Percentiles rank a stretch among this genome's conserved stretches.
Conservation (phyloP, 1,140 invertebrate genomes). For the Mylabris phalerata region DNA sequence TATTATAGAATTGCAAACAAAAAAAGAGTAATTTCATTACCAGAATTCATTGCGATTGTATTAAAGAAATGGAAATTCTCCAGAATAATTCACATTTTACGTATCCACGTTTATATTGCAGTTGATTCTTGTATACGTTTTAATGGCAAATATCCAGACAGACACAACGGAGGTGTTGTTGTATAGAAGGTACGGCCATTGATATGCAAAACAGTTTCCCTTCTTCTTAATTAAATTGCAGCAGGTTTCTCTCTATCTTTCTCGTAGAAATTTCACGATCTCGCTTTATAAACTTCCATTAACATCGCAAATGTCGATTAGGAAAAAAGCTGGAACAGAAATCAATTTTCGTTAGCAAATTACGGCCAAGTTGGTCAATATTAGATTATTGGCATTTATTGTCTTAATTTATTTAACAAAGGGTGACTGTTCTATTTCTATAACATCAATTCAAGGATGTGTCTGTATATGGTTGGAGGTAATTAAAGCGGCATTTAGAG, state of each 20-base stretch:
- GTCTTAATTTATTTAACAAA: conserved; percentile 12
- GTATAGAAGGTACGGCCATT: conserved; percentile 7
- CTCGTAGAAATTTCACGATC: not conserved
- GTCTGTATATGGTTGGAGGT: conserved; percentile 5
- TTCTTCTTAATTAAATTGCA: conserved; percentile 23
- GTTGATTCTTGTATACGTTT: not conserved
- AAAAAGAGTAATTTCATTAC: too few relatives aligned
- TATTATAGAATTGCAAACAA: too few relatives aligned
- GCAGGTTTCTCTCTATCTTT: not conserved
- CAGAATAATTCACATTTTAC: too few relatives aligned
- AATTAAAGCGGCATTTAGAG: conserved; percentile 15
- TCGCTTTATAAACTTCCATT: too few relatives aligned
- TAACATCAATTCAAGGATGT: too few relatives aligned
- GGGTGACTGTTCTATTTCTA: conserved; percentile 10
- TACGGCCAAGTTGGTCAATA: too few relatives aligned
- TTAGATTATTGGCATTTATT: conserved; percentile 4
- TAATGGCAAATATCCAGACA: conserved; percentile 7
- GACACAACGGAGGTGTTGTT: not conserved
- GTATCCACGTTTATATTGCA: too few relatives aligned
- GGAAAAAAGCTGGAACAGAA: too few relatives aligned
- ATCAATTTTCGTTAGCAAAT: too few relatives aligned
- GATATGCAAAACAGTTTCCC: conserved; percentile 21
- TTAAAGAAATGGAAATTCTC: too few relatives aligned
- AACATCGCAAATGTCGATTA: too few relatives aligned
- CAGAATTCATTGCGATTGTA: too few relatives aligned